Conservation (phyloP, 2,888 invertebrate species). For the Agriopis marginaria region DNA sequence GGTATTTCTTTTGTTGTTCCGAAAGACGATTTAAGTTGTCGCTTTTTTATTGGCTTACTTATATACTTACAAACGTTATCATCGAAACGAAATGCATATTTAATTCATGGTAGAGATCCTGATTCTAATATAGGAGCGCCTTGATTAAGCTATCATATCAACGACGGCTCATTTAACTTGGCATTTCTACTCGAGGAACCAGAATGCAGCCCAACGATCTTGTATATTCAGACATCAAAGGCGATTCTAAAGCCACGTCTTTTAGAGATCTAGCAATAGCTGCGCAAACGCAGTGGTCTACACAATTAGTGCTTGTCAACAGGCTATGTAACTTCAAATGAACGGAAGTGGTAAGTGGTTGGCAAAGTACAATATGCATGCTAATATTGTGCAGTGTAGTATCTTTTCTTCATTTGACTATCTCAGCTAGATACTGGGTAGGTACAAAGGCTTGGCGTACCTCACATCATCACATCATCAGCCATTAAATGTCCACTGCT, state of each 20-base stretch:
- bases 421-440: too few relatives aligned
- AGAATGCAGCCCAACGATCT: background rate
- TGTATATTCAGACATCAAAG: background rate
- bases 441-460: too few relatives aligned
- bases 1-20: too few relatives aligned
- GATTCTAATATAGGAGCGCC: background rate
- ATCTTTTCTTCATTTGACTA: too few relatives aligned
- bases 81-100: too few relatives aligned
- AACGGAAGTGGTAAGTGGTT: slow-evolving; percentile 6
- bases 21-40: background rate
- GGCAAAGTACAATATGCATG: background rate
- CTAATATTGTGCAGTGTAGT: background rate
- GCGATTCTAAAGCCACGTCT: background rate
- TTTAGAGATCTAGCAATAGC: background rate
- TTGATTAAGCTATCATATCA: background rate
- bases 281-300: slow-evolving; percentile 1
- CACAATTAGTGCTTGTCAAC: slow-evolving; percentile 15
- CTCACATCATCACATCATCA: too few relatives aligned
- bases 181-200: background rate
- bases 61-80: too few relatives aligned
- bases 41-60: too few relatives aligned
- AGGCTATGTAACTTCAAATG: slow-evolving; percentile 5
- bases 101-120: background rate
- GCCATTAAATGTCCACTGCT: too few relatives aligned
- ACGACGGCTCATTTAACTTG: background rate